These are phyloP conservation scores for Psephotus haematonotus DNA, from an alignment of 2,113 vertebrate genomes.

Conservation along the genomic window DNA sequence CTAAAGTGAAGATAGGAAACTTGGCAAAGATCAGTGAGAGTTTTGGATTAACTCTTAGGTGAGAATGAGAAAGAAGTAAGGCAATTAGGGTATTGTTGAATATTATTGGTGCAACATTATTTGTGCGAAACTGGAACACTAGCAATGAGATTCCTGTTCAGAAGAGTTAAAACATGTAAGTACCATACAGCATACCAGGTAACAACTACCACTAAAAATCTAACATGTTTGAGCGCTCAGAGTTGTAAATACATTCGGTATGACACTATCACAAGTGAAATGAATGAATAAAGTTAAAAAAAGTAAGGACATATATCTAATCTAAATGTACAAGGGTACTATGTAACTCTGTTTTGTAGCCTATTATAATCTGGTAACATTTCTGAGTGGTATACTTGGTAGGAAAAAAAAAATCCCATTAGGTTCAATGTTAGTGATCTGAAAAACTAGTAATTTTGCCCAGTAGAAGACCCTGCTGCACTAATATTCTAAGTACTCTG, in stretches of 20 bases:
- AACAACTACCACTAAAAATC: neutral
- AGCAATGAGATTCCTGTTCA: neutral
- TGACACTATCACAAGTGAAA: neutral
- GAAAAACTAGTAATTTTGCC: neutral
- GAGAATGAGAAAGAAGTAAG: neutral
- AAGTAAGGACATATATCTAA: neutral
- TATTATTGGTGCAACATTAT: neutral
- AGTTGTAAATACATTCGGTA: neutral
- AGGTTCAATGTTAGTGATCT: neutral
- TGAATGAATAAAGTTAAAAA: neutral
- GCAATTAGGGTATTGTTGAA: neutral
- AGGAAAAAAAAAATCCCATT: neutral
- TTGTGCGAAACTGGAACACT: neutral
- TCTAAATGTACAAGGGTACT: neutral
- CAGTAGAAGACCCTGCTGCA: neutral
- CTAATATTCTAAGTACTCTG: neutral
- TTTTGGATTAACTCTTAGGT: neutral
- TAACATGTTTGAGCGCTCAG: neutral
- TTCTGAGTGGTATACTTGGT: neutral
- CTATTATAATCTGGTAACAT: neutral
- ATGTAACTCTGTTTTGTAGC: neutral
- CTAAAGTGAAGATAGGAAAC: neutral
- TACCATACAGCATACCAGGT: neutral
- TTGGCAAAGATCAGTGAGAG: neutral
- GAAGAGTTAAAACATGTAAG: neutral